A percentile compares a stretch with the other conserved stretches of the same genome.
Evolutionary conservation across 2,888 invertebrate genomes (phyloP).

Genomic region (Dione vanillae): DNA sequence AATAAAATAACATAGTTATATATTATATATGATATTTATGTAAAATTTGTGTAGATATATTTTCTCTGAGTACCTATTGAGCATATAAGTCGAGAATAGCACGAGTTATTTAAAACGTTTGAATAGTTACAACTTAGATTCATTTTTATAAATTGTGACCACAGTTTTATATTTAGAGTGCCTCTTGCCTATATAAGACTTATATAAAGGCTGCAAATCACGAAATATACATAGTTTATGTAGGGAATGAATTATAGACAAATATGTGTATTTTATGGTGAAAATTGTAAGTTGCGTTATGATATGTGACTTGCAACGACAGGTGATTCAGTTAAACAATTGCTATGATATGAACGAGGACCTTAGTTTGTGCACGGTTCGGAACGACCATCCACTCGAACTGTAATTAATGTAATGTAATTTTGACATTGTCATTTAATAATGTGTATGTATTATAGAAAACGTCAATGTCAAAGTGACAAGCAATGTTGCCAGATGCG

Average conservation of each 20-base stretch:
- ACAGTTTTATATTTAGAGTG: constrained; percentile 87
- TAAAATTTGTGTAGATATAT: constrained; percentile 56
- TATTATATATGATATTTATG: constrained; percentile 49
- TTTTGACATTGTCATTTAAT: not conserved
- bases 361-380: constrained; percentile 18
- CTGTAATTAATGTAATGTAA: not conserved
- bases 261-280: constrained; percentile 79
- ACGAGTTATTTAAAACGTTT: constrained; percentile 75
- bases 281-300: constrained; percentile 85
- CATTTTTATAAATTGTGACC: constrained; percentile 84
- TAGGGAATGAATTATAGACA: constrained; percentile 74
- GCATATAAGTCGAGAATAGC: constrained; percentile 75
- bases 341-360: constrained; percentile 18
- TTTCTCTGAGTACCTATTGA: constrained; percentile 67
- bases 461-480: not conserved
- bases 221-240: constrained; percentile 82
- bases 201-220: constrained; percentile 85
- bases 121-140: constrained; percentile 76
- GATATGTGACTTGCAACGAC: constrained; percentile 74
- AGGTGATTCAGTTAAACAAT: constrained; percentile 38
- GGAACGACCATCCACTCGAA: constrained; percentile 2
- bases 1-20: constrained; percentile 57
- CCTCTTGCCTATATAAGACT: constrained; percentile 86
- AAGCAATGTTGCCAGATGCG: constrained; percentile 9
- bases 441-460: not conserved